phyloP scores from a whole-genome alignment of 2,113 vertebrate genomes.

The Vimba vimba region DNA sequence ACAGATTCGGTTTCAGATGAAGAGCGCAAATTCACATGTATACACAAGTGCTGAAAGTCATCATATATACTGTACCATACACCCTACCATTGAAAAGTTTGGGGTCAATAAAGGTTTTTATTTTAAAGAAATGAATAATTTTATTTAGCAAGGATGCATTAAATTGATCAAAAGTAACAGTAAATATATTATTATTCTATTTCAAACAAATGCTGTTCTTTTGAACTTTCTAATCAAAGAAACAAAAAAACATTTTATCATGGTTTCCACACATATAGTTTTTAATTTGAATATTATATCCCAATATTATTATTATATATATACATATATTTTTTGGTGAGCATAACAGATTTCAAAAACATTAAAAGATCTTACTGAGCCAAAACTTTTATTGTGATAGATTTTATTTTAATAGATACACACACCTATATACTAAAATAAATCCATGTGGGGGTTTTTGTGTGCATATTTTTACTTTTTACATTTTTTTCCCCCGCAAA shows the following conservation, averaged over 20 bases:
- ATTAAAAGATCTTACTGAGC: not conserved
- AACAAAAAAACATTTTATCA: not conserved
- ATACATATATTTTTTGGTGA: too few species aligned
- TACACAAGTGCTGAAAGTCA: not conserved
- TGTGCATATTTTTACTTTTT: not conserved
- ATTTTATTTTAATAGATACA: not conserved
- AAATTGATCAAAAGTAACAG: not conserved
- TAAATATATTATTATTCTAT: not conserved
- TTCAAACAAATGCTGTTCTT: not conserved
- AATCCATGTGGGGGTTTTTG: not conserved
- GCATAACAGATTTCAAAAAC: not conserved
- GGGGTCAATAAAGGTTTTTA: not conserved
- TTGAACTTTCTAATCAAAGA: not conserved
- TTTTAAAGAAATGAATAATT: not conserved
- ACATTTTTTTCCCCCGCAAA: not conserved
- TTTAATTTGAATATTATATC: not conserved
- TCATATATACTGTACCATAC: not conserved
- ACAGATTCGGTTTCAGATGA: not conserved
- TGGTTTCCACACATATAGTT: not conserved
- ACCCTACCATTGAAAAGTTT: not conserved
- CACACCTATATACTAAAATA: not conserved
- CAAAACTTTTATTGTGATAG: not conserved
- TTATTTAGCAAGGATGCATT: not conserved
- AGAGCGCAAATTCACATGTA: not conserved
- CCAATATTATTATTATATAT: not conserved